These are phyloP conservation scores for Pardosa pseudoannulata DNA, from an alignment of 2,888 invertebrate genomes.

Conservation along the genomic window DNA sequence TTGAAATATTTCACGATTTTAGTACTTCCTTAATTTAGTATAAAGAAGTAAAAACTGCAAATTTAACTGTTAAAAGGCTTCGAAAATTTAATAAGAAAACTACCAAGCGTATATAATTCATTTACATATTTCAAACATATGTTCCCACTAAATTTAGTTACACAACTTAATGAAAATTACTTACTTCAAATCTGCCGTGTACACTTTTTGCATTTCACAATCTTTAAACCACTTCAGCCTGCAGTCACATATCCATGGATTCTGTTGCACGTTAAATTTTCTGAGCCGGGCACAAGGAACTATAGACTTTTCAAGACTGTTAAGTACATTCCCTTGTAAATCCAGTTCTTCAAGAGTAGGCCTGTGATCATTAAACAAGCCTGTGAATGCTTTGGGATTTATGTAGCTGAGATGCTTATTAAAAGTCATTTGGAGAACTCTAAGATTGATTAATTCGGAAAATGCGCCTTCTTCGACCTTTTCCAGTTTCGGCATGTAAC, in stretches of 20 bases:
- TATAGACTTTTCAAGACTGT: slow-evolving; percentile 7
- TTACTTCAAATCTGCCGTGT: slow-evolving; percentile 67
- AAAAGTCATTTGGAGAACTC: slow-evolving; percentile 50
- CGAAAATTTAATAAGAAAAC: too few species aligned
- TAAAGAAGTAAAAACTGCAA: too few species aligned
- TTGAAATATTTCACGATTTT: too few species aligned
- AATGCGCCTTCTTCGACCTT: slow-evolving; percentile 55
- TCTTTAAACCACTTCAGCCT: slow-evolving; percentile 71
- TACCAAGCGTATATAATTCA: too few species aligned
- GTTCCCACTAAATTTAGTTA: too few species aligned
- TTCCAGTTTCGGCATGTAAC: slow-evolving; percentile 53
- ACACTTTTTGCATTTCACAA: slow-evolving; percentile 42
- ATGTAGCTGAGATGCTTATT: slow-evolving; percentile 61
- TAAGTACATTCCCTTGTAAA: slow-evolving; percentile 41
- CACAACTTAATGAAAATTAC: not conserved
- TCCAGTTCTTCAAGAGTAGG: slow-evolving; percentile 53
- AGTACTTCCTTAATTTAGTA: too few species aligned
- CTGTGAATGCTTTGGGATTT: slow-evolving; percentile 57
- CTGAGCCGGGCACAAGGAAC: slow-evolving; percentile 41
- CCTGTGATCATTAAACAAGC: slow-evolving; percentile 49
- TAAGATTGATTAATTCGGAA: slow-evolving; percentile 44
- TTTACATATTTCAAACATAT: too few species aligned
- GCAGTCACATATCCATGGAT: slow-evolving; percentile 74
- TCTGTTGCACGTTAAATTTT: slow-evolving; percentile 71
- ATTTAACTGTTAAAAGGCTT: too few species aligned